Percentiles rank a stretch among this genome's conserved stretches.
Evolutionary conservation across 2,797 vertebrate species (phyloP).

Genomic region (Coendou prehensilis): DNA sequence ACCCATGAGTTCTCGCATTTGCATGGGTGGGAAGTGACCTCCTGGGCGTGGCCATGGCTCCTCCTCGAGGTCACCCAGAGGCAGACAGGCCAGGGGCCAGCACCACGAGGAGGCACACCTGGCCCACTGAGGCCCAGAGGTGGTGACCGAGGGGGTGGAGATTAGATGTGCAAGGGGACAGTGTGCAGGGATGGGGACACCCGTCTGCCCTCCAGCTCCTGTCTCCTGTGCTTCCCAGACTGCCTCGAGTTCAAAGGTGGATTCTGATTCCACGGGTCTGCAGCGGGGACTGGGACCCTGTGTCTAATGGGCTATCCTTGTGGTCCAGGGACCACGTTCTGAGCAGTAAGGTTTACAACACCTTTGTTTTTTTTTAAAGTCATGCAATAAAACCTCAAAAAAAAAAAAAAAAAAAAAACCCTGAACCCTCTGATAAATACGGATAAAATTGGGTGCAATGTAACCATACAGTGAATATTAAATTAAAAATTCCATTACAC

Average conservation of each 20-base stretch:
- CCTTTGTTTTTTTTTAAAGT: neutral
- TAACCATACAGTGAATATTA: neutral
- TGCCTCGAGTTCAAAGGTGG: neutral
- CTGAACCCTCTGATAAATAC: neutral
- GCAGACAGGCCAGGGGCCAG: neutral
- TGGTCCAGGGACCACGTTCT: neutral
- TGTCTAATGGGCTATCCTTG: neutral
- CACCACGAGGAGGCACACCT: neutral
- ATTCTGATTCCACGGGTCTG: neutral
- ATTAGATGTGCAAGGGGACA: neutral
- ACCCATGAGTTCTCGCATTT: neutral
- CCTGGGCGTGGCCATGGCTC: neutral
- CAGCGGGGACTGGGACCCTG: neutral
- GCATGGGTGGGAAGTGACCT: neutral
- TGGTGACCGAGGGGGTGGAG: accelerated
- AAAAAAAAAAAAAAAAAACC: neutral
- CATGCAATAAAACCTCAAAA: neutral
- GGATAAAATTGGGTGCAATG: neutral
- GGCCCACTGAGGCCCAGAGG: neutral
- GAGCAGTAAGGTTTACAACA: neutral
- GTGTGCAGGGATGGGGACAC: accelerated
- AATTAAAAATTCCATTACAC: neutral
- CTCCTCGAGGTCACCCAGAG: neutral
- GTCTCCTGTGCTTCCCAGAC: neutral
- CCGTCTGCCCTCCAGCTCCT: neutral